Evolutionary conservation across 2,888 invertebrate species (phyloP), one percentile per base, ranked within the genome.

Genomic region (Schrankia costaestrigalis): DNA sequence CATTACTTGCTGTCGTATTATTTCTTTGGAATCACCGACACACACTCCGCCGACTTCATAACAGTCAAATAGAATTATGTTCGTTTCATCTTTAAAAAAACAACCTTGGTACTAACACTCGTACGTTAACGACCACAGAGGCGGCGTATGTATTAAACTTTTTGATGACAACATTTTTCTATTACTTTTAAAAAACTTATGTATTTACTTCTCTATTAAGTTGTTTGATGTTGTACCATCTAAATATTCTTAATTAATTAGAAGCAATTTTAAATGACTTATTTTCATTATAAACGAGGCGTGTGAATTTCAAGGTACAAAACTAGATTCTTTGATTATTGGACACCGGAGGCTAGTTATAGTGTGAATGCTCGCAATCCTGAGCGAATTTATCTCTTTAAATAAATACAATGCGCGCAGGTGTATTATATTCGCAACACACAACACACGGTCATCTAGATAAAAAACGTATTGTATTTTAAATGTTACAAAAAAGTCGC

Each of bases 91-190:
- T 66, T 52, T 36, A 48, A 53, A 55, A 61, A 54, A 46, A 30
- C 27, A 47, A 41, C 57, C 53, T 64, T 62, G 62, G 50, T 54
- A 41, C 48, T 44, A 54, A 59, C 56, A 56, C 46, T 48, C 46
- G 39, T 39, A 30, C 40, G 43, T 60, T 58, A 58, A 61, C 56
- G 57, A 66, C 41, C 41, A 50, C 44, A 55, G 60, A 53, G 56
- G 56, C 53, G 61, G 39, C 47, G 56, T 52, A 48, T 57, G 52
- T 64, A 61, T 57, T 58, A 55, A 62, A 35, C 43, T 44, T 56
- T 60, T 55, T 48, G 45, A 56, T 40, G 54, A 61, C 56, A 54
- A 22, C 22, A 46, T 11, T 46, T 49, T 52, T 58, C 48, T 59
- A 56, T 55, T 60, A 63, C 51, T 32, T 45, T 45, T 24, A 26